A percentile compares a stretch with the other conserved stretches of the same genome.
Conservation (phyloP, 2,797 vertebrate genomes). For the Apodemus agrarius region DNA sequence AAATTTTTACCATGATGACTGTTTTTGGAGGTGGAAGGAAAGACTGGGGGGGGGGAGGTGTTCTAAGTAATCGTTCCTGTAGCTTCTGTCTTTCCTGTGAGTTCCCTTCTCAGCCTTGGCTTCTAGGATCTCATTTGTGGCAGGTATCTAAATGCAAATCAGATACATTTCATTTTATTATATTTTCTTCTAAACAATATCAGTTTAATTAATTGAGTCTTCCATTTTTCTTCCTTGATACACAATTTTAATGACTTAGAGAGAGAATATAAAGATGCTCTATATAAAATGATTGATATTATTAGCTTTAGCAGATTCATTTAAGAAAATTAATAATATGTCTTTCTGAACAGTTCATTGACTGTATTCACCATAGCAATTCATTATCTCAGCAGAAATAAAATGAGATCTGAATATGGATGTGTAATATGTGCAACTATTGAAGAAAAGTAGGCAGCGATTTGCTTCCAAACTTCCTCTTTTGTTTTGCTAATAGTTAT, state of each 20-base stretch:
- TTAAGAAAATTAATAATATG: constrained; percentile 74
- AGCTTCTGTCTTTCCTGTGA: not conserved
- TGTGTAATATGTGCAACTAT: not conserved
- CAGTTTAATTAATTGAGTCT: constrained; percentile 60
- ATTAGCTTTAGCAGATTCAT: constrained; percentile 67
- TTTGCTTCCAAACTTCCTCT: not conserved
- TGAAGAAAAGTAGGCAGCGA: not conserved
- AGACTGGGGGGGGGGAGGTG: not conserved
- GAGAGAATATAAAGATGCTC: constrained; percentile 43
- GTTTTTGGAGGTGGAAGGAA: not conserved
- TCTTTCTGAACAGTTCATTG: constrained; percentile 70
- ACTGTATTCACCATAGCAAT: constrained; percentile 51
- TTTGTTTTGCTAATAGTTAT: not conserved
- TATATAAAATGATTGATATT: constrained; percentile 67
- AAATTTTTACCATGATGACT: not conserved
- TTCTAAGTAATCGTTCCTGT: not conserved
- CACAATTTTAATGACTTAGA: constrained; percentile 66
- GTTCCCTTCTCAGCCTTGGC: not conserved
- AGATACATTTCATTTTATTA: constrained; percentile 45
- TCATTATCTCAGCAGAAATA: constrained; percentile 62
- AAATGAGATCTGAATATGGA: constrained; percentile 21
- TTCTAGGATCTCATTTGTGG: not conserved
- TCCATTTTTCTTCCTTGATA: constrained; percentile 58
- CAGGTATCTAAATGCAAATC: not conserved
- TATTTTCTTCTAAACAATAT: constrained; percentile 47